A percentile compares a stretch with the other conserved stretches of the same genome.
Evolutionary conservation across 2,113 vertebrate genomes (phyloP).

Genomic region (Oreamnos americanus): DNA sequence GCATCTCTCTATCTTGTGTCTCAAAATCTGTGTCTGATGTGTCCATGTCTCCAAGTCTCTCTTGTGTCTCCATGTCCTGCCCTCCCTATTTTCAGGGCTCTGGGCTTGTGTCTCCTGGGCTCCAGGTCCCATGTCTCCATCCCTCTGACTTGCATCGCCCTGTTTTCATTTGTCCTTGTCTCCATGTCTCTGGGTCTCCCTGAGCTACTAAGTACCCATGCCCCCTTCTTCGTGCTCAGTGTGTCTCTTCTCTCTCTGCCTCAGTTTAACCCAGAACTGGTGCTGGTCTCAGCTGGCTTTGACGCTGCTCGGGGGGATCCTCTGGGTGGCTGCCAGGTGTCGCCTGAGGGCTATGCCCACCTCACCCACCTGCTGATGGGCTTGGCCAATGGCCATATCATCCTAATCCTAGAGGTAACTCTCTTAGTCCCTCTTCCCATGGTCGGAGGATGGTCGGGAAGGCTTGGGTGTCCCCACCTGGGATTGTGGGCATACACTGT

Average conservation of each 20-base stretch:
- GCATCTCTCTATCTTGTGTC: neutral
- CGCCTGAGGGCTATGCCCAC: constrained; percentile 90
- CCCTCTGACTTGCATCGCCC: neutral
- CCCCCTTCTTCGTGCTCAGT: neutral
- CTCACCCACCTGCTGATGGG: constrained; percentile 90
- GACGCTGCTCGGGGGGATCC: constrained; percentile 92
- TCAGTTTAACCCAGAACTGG: constrained; percentile 90
- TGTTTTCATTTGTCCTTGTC: neutral
- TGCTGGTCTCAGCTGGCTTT: constrained; percentile 92
- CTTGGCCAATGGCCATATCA: constrained; percentile 85
- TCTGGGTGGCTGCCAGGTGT: constrained; percentile 88
- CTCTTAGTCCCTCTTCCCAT: neutral
- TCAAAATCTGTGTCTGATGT: neutral
- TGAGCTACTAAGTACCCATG: neutral
- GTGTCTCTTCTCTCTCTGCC: neutral
- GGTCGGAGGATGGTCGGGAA: neutral
- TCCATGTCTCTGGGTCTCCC: neutral
- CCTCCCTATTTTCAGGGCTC: neutral
- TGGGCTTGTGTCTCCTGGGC: neutral
- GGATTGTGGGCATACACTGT: neutral
- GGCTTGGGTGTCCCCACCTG: neutral
- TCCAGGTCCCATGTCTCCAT: neutral
- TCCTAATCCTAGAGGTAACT: constrained; percentile 88
- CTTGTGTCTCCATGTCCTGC: neutral
- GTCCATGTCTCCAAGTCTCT: neutral